Evolutionary conservation across 2,797 vertebrate genomes (phyloP).

Genomic region (Myotis daubentonii): DNA sequence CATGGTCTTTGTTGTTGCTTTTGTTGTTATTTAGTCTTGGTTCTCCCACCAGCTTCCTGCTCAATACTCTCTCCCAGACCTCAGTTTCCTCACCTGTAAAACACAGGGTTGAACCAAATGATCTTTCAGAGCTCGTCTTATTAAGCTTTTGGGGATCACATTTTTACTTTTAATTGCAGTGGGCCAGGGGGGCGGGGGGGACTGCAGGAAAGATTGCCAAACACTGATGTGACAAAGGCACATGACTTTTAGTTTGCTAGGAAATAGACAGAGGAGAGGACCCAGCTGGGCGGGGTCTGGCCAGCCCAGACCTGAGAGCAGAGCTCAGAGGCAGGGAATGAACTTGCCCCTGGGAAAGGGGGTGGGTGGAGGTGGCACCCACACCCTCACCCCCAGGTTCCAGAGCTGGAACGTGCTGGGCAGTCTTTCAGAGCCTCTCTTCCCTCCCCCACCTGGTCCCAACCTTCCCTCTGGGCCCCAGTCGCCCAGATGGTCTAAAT

Average conservation of each 20-base stretch:
- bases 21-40: background rate
- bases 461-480: constrained; percentile 55
- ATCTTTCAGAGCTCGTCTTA: background rate
- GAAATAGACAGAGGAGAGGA: background rate
- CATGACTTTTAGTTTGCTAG: background rate
- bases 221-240: background rate
- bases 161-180: background rate
- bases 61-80: background rate
- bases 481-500: constrained; percentile 63
- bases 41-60: background rate
- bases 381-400: background rate
- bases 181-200: background rate
- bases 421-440: background rate
- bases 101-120: background rate
- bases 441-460: constrained; percentile 25
- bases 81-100: background rate
- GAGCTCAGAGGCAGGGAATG: background rate
- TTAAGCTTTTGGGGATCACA: background rate
- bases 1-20: background rate
- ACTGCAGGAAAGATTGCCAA: background rate
- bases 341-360: background rate
- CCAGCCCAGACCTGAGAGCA: background rate
- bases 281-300: background rate
- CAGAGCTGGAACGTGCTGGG: background rate
- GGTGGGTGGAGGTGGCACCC: background rate